Evolutionary conservation across 2,888 invertebrate species (phyloP).

Genomic region (Phragmatobia fuliginosa): DNA sequence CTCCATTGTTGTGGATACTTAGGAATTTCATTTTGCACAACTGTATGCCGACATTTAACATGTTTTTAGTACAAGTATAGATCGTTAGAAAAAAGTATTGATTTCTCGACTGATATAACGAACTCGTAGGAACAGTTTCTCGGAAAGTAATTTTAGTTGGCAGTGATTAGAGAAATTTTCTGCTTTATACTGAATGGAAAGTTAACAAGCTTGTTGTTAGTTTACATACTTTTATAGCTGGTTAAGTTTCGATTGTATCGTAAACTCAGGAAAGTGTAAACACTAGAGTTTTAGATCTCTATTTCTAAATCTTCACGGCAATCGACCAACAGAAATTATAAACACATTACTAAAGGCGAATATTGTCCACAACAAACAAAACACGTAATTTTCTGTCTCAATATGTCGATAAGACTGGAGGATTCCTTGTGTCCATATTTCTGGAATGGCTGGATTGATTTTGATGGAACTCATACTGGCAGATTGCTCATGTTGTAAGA

Average conservation of each 20-base stretch:
- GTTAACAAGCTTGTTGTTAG: constrained; percentile 23
- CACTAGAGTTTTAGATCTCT: background rate
- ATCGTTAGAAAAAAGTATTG: constrained; percentile 19
- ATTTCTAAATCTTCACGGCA: background rate
- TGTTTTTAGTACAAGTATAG: constrained; percentile 26
- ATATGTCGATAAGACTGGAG: too few relatives aligned
- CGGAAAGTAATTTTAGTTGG: constrained; percentile 41
- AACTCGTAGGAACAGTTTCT: constrained; percentile 27
- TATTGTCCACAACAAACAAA: background rate
- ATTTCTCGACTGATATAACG: constrained; percentile 15
- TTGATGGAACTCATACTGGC: too few relatives aligned
- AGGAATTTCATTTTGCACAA: constrained; percentile 56
- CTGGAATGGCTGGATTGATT: too few relatives aligned
- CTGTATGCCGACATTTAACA: constrained; percentile 36
- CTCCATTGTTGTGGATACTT: constrained; percentile 31
- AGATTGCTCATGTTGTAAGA: too few relatives aligned
- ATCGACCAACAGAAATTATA: background rate
- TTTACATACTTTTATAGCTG: constrained; percentile 11
- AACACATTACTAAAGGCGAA: background rate
- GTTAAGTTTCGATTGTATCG: constrained; percentile 5
- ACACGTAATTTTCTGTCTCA: too few relatives aligned
- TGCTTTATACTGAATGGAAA: constrained; percentile 48
- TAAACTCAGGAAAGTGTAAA: constrained; percentile 1
- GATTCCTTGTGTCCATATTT: background rate
- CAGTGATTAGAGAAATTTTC: constrained; percentile 44